A percentile compares a stretch with the other conserved stretches of the same genome.
These are phyloP conservation scores for Cataglyphis rosenhaueri DNA, from an alignment of 2,888 invertebrate species.

Conservation along the genomic window DNA sequence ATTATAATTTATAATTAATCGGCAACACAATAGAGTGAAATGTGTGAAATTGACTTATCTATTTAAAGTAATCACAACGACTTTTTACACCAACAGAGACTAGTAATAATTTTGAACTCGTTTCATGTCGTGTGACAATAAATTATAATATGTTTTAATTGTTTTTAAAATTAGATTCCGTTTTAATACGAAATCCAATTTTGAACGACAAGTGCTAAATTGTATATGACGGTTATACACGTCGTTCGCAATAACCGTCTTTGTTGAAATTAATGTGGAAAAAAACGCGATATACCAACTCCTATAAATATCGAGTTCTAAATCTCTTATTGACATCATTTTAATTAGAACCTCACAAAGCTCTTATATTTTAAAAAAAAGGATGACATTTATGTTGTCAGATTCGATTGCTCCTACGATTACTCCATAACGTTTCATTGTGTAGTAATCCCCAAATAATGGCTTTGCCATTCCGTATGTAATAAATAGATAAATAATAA, in stretches of 20 bases:
- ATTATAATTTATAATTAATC: constrained; percentile 42
- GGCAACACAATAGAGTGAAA: neutral
- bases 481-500: neutral
- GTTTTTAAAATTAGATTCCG: neutral
- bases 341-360: neutral
- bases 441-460: no score
- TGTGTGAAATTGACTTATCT: neutral
- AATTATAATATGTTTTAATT: constrained; percentile 21
- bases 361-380: neutral
- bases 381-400: neutral
- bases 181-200: constrained; percentile 4
- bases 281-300: constrained; percentile 14
- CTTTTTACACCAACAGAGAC: neutral
- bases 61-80: neutral
- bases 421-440: no score
- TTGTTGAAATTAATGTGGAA: constrained; percentile 5
- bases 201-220: constrained; percentile 10
- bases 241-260: neutral
- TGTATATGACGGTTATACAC: neutral
- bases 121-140: neutral
- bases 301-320: neutral
- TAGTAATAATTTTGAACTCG: neutral
- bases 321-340: neutral
- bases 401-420: no score
- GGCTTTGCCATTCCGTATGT: neutral